Percentiles rank a stretch among this genome's conserved stretches.
Evolutionary conservation across 2,797 vertebrate species (phyloP).

Genomic region (Crypturellus tataupa): DNA sequence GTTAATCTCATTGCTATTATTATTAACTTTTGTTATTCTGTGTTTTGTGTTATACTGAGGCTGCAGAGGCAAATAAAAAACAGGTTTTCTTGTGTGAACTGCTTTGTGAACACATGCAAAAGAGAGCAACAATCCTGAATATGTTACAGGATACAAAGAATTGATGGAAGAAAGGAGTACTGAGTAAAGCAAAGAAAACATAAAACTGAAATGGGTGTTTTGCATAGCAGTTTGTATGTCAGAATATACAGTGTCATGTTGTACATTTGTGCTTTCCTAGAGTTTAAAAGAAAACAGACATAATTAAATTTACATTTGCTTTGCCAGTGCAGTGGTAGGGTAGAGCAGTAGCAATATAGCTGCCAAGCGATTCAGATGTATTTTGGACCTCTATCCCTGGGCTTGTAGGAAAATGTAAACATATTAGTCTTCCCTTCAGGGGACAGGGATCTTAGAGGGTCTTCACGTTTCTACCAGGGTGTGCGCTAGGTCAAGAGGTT

Average conservation of each 20-base stretch:
- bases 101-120: not conserved
- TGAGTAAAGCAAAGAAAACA: not conserved
- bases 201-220: not conserved
- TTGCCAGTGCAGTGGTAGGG: not conserved
- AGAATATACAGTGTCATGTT: not conserved
- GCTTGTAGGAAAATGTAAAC: not conserved
- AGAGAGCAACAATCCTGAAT: not conserved
- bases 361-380: not conserved
- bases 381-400: accelerated
- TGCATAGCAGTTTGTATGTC: not conserved
- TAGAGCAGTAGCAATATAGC: not conserved
- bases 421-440: not conserved
- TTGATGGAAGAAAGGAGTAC: not conserved
- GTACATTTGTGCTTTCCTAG: not conserved
- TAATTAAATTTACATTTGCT: not conserved
- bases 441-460: not conserved
- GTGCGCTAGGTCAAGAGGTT: too few relatives aligned
- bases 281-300: not conserved
- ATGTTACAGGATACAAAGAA: not conserved
- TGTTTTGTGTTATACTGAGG: not conserved
- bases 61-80: constrained; percentile 4
- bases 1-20: constrained; percentile 29
- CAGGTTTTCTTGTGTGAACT: not conserved
- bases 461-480: not conserved
- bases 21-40: not conserved